Evolutionary conservation across 2,113 vertebrate species (phyloP).

Genomic region (Chamaea fasciata): DNA sequence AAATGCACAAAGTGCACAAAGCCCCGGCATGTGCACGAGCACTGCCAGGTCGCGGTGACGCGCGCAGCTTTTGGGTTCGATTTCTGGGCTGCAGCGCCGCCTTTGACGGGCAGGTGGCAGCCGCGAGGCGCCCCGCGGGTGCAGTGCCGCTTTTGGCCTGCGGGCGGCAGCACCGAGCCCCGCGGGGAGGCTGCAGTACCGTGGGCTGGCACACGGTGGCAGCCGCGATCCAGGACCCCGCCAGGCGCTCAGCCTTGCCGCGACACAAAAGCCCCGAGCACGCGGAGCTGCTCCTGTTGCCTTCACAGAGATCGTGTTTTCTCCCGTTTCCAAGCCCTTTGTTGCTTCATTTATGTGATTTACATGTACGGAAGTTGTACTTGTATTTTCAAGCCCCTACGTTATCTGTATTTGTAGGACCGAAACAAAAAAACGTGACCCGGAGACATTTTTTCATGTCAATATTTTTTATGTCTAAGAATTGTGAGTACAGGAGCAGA

Average conservation of each 20-base stretch:
- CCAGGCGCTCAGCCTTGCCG: rapidly evolving
- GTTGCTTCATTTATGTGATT: background rate
- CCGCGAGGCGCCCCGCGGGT: too few relatives aligned
- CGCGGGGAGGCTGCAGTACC: background rate
- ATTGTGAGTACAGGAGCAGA: background rate
- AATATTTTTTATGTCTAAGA: background rate
- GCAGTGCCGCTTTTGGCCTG: rapidly evolving
- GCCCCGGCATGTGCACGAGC: background rate
- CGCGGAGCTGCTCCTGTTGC: rapidly evolving
- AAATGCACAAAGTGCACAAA: background rate
- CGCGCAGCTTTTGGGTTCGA: background rate
- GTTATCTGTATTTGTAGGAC: background rate
- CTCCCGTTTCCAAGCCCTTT: too few relatives aligned
- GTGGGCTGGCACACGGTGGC: rapidly evolving
- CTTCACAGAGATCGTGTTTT: rapidly evolving
- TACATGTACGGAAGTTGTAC: rapidly evolving
- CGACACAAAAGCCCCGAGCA: rapidly evolving
- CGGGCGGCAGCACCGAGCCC: background rate
- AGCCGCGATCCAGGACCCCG: background rate
- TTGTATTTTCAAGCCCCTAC: background rate
- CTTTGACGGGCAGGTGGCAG: rapidly evolving
- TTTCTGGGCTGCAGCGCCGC: background rate
- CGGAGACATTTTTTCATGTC: background rate
- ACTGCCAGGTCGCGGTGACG: background rate
- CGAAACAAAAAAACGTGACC: background rate